A percentile compares a stretch with the other conserved stretches of the same genome.
These are phyloP conservation scores for Camponotus fellah DNA, from an alignment of 2,888 invertebrate species.

Conservation along the genomic window DNA sequence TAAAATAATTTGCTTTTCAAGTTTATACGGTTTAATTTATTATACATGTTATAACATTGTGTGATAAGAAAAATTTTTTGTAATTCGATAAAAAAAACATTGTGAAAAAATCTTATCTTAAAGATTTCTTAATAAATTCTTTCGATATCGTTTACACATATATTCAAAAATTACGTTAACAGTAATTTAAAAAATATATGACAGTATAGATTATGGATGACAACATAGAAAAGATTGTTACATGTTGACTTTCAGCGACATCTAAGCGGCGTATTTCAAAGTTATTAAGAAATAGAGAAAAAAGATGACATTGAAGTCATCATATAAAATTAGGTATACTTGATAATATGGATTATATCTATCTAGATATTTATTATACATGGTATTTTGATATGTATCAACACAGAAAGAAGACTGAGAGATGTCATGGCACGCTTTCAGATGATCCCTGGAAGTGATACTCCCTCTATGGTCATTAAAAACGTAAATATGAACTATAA, in stretches of 20 bases:
- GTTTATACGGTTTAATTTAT: too few species aligned
- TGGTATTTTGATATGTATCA: too few species aligned
- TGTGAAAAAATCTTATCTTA: background rate
- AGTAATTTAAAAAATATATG: background rate
- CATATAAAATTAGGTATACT: background rate
- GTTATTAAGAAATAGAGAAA: background rate
- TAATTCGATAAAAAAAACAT: background rate
- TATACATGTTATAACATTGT: background rate
- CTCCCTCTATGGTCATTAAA: too few species aligned
- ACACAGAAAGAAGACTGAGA: too few species aligned
- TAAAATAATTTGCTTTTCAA: background rate
- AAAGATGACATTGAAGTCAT: background rate
- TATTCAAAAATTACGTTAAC: background rate
- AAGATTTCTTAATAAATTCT: background rate
- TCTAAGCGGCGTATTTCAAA: background rate
- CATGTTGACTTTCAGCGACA: background rate
- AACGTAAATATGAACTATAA: too few species aligned
- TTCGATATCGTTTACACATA: background rate
- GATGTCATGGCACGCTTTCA: too few species aligned
- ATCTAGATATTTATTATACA: too few species aligned
- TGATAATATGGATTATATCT: background rate
- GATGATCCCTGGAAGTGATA: too few species aligned
- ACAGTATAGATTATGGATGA: background rate
- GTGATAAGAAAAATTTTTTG: too few species aligned
- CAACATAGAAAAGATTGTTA: background rate